Percentiles rank a stretch among this genome's conserved stretches.
These are phyloP conservation scores for Apantesis nais DNA, from an alignment of 2,888 invertebrate genomes.

Conservation along the genomic window DNA sequence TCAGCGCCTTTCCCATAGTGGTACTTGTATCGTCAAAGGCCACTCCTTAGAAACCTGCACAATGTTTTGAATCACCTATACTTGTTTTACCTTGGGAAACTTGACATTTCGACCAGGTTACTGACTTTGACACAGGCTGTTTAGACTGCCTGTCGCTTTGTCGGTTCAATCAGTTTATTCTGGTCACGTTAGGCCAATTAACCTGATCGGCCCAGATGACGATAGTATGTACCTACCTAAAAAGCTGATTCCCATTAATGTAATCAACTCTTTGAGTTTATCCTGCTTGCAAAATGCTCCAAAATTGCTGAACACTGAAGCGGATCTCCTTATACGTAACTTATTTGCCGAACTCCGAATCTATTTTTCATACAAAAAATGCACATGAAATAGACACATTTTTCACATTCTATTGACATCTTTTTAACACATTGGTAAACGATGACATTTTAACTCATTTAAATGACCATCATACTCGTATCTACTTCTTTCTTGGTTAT, in stretches of 20 bases:
- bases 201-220: background rate
- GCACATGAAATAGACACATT: conserved; percentile 14
- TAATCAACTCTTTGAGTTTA: no score
- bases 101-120: background rate
- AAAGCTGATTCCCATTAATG: no score
- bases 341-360: conserved; percentile 25
- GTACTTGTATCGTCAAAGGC: background rate
- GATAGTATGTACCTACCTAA: no score
- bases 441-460: conserved; percentile 34
- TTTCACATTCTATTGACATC: conserved; percentile 22
- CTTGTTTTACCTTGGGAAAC: background rate
- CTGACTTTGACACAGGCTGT: background rate
- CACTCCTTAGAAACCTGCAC: background rate
- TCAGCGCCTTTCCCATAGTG: background rate
- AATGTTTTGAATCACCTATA: background rate
- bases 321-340: background rate
- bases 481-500: background rate
- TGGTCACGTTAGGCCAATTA: background rate
- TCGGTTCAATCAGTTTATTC: background rate
- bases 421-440: conserved; percentile 32
- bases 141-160: background rate
- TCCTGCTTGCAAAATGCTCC: no score
- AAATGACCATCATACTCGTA: background rate
- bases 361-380: conserved; percentile 28
- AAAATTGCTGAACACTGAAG: no score